phyloP scores from a whole-genome alignment of 2,888 invertebrate genomes.

The Melinaea menophilus region DNA sequence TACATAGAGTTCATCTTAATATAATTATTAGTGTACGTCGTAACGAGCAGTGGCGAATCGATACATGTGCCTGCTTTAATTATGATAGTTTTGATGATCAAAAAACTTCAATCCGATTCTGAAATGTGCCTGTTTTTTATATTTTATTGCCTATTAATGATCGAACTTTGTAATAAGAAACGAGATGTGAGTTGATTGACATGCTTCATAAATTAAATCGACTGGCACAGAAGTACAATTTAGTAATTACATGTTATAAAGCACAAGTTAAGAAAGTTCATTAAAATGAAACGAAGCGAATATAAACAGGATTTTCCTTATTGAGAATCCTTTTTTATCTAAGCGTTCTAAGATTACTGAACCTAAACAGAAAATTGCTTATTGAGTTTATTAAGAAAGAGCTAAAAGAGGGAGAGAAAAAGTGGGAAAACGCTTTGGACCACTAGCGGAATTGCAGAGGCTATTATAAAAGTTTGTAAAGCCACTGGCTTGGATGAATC shows the following conservation, averaged over 20 bases:
- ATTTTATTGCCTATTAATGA: too few relatives aligned
- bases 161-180: too few relatives aligned
- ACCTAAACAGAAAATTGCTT: slow-evolving; percentile 32
- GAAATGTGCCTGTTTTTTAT: too few relatives aligned
- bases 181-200: too few relatives aligned
- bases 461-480: slow-evolving; percentile 36
- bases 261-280: slow-evolving; percentile 21
- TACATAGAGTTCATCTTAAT: slow-evolving; percentile 24
- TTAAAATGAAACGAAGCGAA: slow-evolving; percentile 29
- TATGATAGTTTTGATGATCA: too few relatives aligned
- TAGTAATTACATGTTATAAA: slow-evolving; percentile 19
- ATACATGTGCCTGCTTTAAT: neutral
- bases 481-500: slow-evolving; percentile 31
- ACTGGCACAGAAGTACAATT: slow-evolving; percentile 1
- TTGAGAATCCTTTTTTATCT: slow-evolving; percentile 21
- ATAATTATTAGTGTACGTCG: slow-evolving; percentile 25
- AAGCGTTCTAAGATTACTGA: slow-evolving; percentile 25
- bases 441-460: slow-evolving; percentile 32
- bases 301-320: slow-evolving; percentile 15
- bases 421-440: slow-evolving; percentile 29
- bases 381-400: slow-evolving; percentile 33
- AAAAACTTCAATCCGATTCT: too few relatives aligned
- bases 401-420: slow-evolving; percentile 23
- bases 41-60: slow-evolving; percentile 18
- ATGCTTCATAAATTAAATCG: too few relatives aligned